Evolutionary conservation across 2,888 invertebrate species (phyloP).

Genomic region (Lampropteryx suffumata): DNA sequence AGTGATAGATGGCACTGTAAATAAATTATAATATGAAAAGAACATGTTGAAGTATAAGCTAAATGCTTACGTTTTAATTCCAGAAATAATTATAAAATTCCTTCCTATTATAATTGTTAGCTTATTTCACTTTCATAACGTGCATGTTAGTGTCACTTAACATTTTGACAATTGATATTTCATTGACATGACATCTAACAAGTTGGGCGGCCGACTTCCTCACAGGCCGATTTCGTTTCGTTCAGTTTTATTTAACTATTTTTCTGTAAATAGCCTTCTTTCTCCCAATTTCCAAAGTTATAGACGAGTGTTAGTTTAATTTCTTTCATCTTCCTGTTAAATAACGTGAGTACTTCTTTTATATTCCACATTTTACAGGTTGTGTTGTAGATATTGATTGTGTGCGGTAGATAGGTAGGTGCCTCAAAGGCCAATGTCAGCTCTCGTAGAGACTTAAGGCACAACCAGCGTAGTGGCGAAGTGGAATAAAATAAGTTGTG

Average conservation of each 20-base stretch:
- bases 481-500: slow-evolving; percentile 13
- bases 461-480: slow-evolving; percentile 43
- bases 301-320: slow-evolving; percentile 52
- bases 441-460: slow-evolving; percentile 29
- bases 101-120: no score
- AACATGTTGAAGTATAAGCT: no score
- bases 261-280: slow-evolving; percentile 42
- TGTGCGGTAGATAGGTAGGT: slow-evolving; percentile 36
- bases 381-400: slow-evolving; percentile 64
- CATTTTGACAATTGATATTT: no score
- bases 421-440: slow-evolving; percentile 73
- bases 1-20: no score
- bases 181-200: slow-evolving; percentile 50
- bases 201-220: slow-evolving; percentile 63
- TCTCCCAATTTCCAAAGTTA: slow-evolving; percentile 37
- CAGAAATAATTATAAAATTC: no score
- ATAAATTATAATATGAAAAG: no score
- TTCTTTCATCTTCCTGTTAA: slow-evolving; percentile 49
- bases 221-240: slow-evolving; percentile 37
- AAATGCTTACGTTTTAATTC: no score
- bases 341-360: slow-evolving; percentile 27
- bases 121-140: no score
- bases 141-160: no score
- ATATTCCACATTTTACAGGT: slow-evolving; percentile 25
- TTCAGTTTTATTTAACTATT: slow-evolving; percentile 53